Base-by-base conservation (phyloP, 1,140 invertebrate genomes). In the Trachelipus rathkii region DNA sequence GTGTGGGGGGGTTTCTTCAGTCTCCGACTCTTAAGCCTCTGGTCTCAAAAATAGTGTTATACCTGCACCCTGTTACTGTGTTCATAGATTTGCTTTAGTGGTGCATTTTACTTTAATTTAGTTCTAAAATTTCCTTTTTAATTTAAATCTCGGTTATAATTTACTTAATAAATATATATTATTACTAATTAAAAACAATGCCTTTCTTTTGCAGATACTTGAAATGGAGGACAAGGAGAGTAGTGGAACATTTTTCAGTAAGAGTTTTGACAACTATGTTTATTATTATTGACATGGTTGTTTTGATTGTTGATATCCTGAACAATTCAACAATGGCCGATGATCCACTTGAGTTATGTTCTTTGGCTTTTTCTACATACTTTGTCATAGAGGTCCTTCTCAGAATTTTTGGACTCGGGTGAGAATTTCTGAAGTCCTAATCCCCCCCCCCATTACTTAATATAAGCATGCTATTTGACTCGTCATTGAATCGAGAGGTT, bases 381-480 rank as follows among this genome's bases (percentile, higher is more conserved):
- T 87, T 87, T 76, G 76, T 86, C 1, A 43, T 86, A 0, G 85
- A 87, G 82, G 81, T 87, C 15, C 69, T 76, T 72, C 79, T 84
- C n/a, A 78, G 85, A 77, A 84, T 87, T 76, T 77, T 75, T 69
- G 75, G 67, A 44, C 69, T 76, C 3, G 74, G 74, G 74, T 76
- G 19, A 70, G 33, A 33, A 33, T 3, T 33, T 33, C 33, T 33
- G 33, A 33, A 33, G 6, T 3, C 6, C 33, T 33, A 33, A 33
- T 6, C 1, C 33, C 33, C 33, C 33, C 6, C 6, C 33, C 6
- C 33, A 3, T 3, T 33, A 33, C 33, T 33, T 33, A 33, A 3
- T 33, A 33, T 33, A 33, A 33, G 6, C 1, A 33, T 33, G 1
- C 1, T 33, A 33, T 33, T 33, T 33, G 2, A 3, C 6, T 6